Percentiles rank a stretch among this genome's conserved stretches.
Evolutionary conservation across 2,797 vertebrate genomes (phyloP).

Genomic region (Anableps anableps): DNA sequence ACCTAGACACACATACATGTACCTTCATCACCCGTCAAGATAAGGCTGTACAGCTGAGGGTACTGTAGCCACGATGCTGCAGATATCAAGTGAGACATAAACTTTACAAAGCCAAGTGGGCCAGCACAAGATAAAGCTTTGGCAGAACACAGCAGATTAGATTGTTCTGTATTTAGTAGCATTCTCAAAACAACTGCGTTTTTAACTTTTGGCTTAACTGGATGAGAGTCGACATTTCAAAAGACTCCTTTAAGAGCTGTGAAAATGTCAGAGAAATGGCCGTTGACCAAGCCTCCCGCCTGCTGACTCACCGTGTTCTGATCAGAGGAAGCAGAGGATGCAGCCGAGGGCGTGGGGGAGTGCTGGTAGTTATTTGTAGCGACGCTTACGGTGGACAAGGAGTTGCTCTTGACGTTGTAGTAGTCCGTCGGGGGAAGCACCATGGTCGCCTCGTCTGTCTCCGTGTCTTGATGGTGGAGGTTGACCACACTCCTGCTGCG

Average conservation of each 20-base stretch:
- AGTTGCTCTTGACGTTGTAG: conserved; percentile 59
- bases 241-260: background rate
- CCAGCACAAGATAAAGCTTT: conserved; percentile 4
- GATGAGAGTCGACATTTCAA: background rate
- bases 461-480: conserved; percentile 84
- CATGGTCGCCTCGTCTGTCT: conserved; percentile 84
- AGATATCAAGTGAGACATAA: conserved; percentile 46
- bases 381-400: conserved; percentile 18
- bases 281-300: background rate
- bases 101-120: conserved; percentile 13
- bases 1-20: conserved; percentile 16
- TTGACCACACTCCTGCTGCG: conserved; percentile 92
- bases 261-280: conserved; percentile 6
- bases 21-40: conserved; percentile 35
- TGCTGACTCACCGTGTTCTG: conserved; percentile 65
- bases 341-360: conserved; percentile 55
- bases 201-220: background rate
- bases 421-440: conserved; percentile 92
- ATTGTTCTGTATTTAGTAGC: background rate
- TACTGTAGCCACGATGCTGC: conserved; percentile 39
- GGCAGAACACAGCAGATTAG: conserved; percentile 7
- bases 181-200: conserved; percentile 9
- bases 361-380: conserved; percentile 56
- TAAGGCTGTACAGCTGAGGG: conserved; percentile 38
- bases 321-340: conserved; percentile 66